Evolutionary conservation across 2,797 vertebrate genomes (phyloP), one percentile per base, ranked within the genome.

Genomic region (Periophthalmus magnuspinnatus): DNA sequence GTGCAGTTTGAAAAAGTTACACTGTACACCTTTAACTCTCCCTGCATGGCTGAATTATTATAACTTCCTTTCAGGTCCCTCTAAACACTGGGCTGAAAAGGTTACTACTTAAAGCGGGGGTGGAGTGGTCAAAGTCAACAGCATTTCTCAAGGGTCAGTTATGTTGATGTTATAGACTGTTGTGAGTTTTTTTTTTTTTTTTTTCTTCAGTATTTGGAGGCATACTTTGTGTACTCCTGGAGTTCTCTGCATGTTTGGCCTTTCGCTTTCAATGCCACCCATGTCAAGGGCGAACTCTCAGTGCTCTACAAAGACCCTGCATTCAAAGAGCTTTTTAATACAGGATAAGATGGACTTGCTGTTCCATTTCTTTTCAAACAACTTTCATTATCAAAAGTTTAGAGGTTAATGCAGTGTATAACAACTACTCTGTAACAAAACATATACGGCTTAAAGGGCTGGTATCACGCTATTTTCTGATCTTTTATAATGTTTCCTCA

Each of bases 291-390:
- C 14, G 33, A 16, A 45, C 32, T 10, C 21, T 72, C 16, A 38
- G 41, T 47, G 28, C 7, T 22, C 8, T 38, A n/a, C 21, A 71
- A 50, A 38, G 50, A 59, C 59, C 36, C 16, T 67, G 34, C 63
- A 59, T 72, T 63, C n/a, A 73, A 65, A 69, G 21, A 0, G 16
- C 22, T 52, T 54, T 57, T 74, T 64, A 28, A 54, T 60, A 9
- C 52, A 38, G 52, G 33, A 22, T 16, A 73, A 36, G 41, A 45
- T 11, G 41, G 32, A 67, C 57, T 64, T 34, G 19, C 2, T 48
- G 24, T 61, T 76, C 13, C 41, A 45, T 45, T 50, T 58, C 2
- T 62, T 78, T 57, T 72, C 17, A 61, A 32, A 67, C 67, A 50
- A 52, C 62, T 24, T 56, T 56, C 24, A 56, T 28, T 24, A 32